phyloP scores from a whole-genome alignment of 35 echinoderm and acorn worm species.

The Lytechinus variegatus region DNA sequence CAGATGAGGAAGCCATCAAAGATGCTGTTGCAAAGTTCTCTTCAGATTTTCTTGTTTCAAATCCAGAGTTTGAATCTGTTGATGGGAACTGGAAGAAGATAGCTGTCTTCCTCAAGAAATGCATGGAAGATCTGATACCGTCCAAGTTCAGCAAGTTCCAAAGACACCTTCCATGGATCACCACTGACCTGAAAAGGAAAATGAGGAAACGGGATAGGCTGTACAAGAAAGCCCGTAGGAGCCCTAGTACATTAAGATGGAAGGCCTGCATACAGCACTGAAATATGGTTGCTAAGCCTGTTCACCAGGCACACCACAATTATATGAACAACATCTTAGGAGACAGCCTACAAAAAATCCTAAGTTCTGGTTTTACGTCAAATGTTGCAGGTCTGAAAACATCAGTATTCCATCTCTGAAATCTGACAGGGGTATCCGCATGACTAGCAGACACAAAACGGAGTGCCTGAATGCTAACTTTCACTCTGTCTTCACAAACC shows the following conservation, averaged over 20 bases:
- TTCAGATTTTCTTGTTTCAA: conserved; percentile 50
- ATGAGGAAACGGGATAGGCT: conserved; percentile 60
- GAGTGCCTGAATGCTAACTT: conserved; percentile 38
- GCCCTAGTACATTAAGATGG: conserved; percentile 26
- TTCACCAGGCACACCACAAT: too few species aligned
- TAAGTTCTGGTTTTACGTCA: not conserved
- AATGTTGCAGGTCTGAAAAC: too few species aligned
- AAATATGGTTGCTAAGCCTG: too few species aligned
- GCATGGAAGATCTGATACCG: conserved; percentile 49
- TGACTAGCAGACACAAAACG: conserved; percentile 38
- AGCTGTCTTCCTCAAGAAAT: conserved; percentile 27
- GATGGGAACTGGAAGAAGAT: conserved; percentile 59
- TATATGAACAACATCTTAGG: too few species aligned
- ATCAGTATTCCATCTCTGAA: too few species aligned
- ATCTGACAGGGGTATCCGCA: conserved; percentile 29
- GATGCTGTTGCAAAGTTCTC: not conserved
- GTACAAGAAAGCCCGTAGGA: conserved; percentile 38
- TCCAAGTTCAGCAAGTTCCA: conserved; percentile 55
- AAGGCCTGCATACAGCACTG: not conserved
- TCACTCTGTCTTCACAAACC: not conserved
- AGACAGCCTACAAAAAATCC: too few species aligned
- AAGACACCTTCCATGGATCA: conserved; percentile 49
- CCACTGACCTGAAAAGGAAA: conserved; percentile 55
- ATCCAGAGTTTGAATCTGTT: conserved; percentile 47
- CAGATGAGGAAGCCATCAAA: conserved; percentile 46